These are phyloP conservation scores for Alectoris magna DNA, from an alignment of 2,797 vertebrate genomes.

Conservation along the genomic window DNA sequence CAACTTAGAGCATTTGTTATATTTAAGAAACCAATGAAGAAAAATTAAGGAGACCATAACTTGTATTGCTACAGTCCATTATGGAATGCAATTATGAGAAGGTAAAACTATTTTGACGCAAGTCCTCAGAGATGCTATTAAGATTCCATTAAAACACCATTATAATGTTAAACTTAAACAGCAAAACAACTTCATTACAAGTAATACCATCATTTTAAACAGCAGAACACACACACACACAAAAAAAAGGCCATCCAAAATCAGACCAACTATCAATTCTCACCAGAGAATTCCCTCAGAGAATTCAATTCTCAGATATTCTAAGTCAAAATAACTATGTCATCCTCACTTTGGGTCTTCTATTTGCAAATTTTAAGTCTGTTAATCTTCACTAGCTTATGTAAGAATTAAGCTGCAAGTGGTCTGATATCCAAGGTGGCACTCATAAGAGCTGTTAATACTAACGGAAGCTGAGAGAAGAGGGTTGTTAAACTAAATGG, in stretches of 20 bases:
- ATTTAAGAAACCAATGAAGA: not conserved
- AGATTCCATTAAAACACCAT: slow-evolving; percentile 58
- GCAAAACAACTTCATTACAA: slow-evolving; percentile 36
- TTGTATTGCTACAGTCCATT: not conserved
- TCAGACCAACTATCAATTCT: not conserved
- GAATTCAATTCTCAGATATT: not conserved
- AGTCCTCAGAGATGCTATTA: slow-evolving; percentile 52
- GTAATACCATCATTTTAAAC: slow-evolving; percentile 34
- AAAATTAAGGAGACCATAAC: not conserved
- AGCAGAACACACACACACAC: not conserved
- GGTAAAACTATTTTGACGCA: slow-evolving; percentile 38
- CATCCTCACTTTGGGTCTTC: not conserved
- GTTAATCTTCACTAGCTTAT: not conserved
- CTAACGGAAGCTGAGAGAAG: not conserved
- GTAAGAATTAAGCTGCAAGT: not conserved
- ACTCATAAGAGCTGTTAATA: not conserved
- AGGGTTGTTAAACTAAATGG: not conserved
- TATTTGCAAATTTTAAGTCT: not conserved
- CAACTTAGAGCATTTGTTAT: not conserved
- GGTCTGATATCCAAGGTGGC: not conserved
- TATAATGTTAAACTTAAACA: slow-evolving; percentile 30
- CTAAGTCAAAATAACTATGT: not conserved
- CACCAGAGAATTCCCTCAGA: too few species aligned
- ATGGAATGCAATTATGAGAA: not conserved
- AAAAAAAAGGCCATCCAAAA: not conserved